A percentile compares a stretch with the other conserved stretches of the same genome.
phyloP scores from a whole-genome alignment of 2,888 invertebrate species.

The Epistrophe grossulariae region DNA sequence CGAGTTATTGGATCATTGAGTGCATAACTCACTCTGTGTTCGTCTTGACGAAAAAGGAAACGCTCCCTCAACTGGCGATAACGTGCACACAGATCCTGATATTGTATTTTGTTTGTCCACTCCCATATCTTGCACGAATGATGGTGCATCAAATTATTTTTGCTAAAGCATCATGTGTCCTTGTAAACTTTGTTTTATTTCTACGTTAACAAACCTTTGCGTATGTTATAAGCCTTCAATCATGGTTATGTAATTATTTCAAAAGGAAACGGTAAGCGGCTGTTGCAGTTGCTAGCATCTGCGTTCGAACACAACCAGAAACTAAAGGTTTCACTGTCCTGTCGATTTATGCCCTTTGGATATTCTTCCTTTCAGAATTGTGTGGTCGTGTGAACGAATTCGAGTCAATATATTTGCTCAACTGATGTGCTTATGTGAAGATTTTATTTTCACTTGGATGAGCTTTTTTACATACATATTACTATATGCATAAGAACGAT shows the following conservation, averaged over 20 bases:
- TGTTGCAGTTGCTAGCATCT: background rate
- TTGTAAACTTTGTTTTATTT: background rate
- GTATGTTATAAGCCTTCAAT: slow-evolving; percentile 28
- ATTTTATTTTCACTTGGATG: slow-evolving; percentile 42
- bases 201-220: background rate
- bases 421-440: no score
- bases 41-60: no score
- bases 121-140: background rate
- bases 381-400: slow-evolving; percentile 2
- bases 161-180: slow-evolving; percentile 7
- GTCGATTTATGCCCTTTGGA: slow-evolving; percentile 47
- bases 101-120: no score
- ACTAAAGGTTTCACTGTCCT: slow-evolving; percentile 27
- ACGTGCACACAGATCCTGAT: no score
- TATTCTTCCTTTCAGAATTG: background rate
- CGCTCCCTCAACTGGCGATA: no score
- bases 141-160: slow-evolving; percentile 36
- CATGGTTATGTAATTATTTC: slow-evolving; percentile 31
- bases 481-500: no score
- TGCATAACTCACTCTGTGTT: no score
- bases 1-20: no score
- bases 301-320: slow-evolving; percentile 5
- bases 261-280: slow-evolving; percentile 32
- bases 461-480: no score
- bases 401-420: slow-evolving; percentile 6